Evolutionary conservation across 2,888 invertebrate genomes (phyloP), one percentile per base, ranked within the genome.

Genomic region (Acanthopleura granulata): DNA sequence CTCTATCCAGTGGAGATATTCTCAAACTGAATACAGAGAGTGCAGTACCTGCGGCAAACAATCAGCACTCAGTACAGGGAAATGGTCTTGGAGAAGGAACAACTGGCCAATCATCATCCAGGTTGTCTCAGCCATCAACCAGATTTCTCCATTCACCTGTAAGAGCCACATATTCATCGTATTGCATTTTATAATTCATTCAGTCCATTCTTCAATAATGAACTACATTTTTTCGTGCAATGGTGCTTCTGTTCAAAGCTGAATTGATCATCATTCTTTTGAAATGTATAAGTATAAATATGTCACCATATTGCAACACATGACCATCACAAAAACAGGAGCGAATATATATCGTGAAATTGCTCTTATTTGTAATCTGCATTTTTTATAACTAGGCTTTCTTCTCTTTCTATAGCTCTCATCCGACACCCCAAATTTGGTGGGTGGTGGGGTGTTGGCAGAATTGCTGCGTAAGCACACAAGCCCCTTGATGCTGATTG

Each of bases 401-500:
- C 40, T 9, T 40, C 40, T 40, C 3, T 40, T 6, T 66, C 40
- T 40, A 9, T 40, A 40, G n/a, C 30, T 71, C 3, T 40, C 40
- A 71, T 49, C n/a, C 6, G 50, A 51, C 50, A 57, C 69, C 14
- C 75, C 81, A 11, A 85, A 84, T 72, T 74, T 81, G n/a, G 82
- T 86, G 29, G 84, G 84, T 27, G 81, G 83, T 74, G 81, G 81
- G 62, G 77, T 86, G 14, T 82, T 82, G 73, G 86, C 83, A 14
- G 85, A 88, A 73, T 75, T 88, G 57, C 77, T 86, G 71, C 77
- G 84, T 18, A 83, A 82, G 62, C 88, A 88, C 79, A 83, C 80
- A 75, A 76, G 78, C 29, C 79, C 81, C 18, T 77, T 88, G 40
- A 80, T 86, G 9, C 80, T 80, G 74, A 76, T 88, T 30, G 82